A percentile compares a stretch with the other conserved stretches of the same genome.
Conservation (phyloP, 2,797 vertebrate genomes). For the Ctenochaetus hawaiiensis region DNA sequence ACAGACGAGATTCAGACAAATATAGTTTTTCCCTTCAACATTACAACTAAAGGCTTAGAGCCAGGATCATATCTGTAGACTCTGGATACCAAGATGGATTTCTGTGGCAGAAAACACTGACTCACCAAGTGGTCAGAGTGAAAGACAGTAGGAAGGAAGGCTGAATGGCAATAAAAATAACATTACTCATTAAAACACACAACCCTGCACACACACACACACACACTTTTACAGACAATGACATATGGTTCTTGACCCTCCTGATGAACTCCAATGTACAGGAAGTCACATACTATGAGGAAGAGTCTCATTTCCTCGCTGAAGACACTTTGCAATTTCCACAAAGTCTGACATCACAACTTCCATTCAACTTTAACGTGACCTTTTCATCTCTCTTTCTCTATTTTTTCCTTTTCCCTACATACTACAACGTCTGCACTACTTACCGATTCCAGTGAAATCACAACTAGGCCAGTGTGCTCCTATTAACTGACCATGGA, state of each 20-base stretch:
- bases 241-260: constrained; percentile 26
- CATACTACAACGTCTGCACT: neutral
- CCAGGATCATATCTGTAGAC: constrained; percentile 30
- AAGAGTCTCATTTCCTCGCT: constrained; percentile 62
- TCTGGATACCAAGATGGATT: constrained; percentile 29
- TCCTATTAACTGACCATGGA: constrained; percentile 32
- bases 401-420: neutral
- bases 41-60: neutral
- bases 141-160: constrained; percentile 28
- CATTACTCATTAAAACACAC: neutral
- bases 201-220: constrained; percentile 4
- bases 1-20: constrained; percentile 7
- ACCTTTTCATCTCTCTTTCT: neutral
- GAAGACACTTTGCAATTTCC: constrained; percentile 47
- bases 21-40: neutral
- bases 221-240: neutral
- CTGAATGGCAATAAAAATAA: constrained; percentile 15
- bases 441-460: constrained; percentile 29
- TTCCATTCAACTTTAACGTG: neutral
- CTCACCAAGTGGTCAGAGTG: constrained; percentile 34
- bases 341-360: constrained; percentile 14
- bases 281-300: constrained; percentile 51
- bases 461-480: constrained; percentile 48
- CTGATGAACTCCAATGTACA: constrained; percentile 4
- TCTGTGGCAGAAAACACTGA: constrained; percentile 46